Conservation (phyloP, 2,797 vertebrate species). For the Scolopax bukidnonensis region DNA sequence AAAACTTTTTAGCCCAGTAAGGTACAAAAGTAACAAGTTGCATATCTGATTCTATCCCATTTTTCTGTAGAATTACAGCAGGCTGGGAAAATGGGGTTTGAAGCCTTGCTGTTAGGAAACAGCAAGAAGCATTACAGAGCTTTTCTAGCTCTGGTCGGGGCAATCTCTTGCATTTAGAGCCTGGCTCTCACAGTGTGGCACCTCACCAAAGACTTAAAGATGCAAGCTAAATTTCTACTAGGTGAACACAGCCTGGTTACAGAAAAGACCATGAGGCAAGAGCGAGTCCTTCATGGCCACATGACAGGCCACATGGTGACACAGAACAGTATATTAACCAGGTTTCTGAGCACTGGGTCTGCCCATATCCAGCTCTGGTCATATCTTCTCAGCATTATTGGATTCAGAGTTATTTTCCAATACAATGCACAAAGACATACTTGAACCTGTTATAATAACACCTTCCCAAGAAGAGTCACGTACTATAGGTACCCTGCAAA, state of each 20-base stretch:
- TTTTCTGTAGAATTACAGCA: neutral
- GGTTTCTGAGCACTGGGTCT: neutral
- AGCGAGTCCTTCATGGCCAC: neutral
- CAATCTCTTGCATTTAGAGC: neutral
- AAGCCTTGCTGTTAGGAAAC: neutral
- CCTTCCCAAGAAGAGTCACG: neutral
- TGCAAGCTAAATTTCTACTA: neutral
- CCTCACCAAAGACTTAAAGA: neutral
- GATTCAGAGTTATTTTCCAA: neutral
- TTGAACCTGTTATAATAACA: neutral
- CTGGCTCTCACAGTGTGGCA: neutral
- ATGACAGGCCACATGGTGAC: neutral
- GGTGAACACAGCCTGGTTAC: neutral
- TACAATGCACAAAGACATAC: neutral
- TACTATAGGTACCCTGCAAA: neutral
- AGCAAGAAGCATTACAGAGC: neutral
- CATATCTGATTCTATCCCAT: neutral
- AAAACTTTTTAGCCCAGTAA: neutral
- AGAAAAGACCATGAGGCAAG: neutral
- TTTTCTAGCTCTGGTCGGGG: neutral
- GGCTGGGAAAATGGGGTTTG: neutral
- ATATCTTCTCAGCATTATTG: neutral
- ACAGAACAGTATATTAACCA: neutral
- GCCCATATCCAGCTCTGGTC: neutral
- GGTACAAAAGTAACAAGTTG: neutral